phyloP scores from a whole-genome alignment of 2,113 vertebrate genomes.

The Athene cunicularia region DNA sequence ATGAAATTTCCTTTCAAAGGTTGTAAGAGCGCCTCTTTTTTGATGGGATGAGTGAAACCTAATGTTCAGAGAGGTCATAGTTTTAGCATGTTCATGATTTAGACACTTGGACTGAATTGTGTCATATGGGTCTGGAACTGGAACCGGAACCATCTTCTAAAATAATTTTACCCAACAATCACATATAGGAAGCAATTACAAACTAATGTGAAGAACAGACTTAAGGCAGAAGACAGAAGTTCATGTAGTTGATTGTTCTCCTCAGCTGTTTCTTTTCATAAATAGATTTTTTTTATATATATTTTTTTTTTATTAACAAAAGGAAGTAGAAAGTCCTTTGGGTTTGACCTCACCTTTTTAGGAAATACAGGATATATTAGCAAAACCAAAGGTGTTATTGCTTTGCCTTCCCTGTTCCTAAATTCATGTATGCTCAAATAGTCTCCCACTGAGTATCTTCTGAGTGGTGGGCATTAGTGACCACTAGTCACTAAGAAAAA shows the following conservation, averaged over 20 bases:
- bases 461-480: background rate
- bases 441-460: background rate
- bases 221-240: background rate
- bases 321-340: background rate
- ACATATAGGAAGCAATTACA: background rate
- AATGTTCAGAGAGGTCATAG: background rate
- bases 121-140: background rate
- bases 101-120: background rate
- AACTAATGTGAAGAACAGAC: background rate
- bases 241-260: background rate
- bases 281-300: background rate
- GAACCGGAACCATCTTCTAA: background rate
- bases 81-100: background rate
- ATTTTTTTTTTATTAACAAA: background rate
- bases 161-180: background rate
- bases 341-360: background rate
- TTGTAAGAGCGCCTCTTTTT: background rate
- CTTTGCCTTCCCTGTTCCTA: background rate
- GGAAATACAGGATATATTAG: background rate
- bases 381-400: background rate
- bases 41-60: background rate
- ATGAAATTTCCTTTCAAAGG: conserved; percentile 14
- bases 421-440: background rate
- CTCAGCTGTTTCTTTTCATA: background rate
- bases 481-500: background rate